These are phyloP conservation scores for Crotalus tigris DNA, from an alignment of 2,113 vertebrate genomes.

Conservation along the genomic window DNA sequence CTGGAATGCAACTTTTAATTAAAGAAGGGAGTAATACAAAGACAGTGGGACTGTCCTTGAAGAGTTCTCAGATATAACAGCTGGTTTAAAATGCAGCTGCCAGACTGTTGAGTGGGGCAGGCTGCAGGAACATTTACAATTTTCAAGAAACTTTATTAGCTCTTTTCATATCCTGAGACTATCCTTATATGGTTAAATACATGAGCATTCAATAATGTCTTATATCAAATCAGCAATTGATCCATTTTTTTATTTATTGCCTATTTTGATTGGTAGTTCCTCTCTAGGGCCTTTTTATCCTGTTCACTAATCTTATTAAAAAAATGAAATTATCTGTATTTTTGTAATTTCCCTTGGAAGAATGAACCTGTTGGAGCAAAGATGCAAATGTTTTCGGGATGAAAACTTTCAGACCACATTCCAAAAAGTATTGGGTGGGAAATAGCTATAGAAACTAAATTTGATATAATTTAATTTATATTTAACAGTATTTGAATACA, in stretches of 20 bases:
- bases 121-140: background rate
- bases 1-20: conserved; percentile 44
- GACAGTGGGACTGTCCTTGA: background rate
- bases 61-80: background rate
- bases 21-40: conserved; percentile 43
- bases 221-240: background rate
- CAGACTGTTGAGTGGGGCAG: background rate
- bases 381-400: background rate
- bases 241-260: background rate
- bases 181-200: background rate
- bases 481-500: background rate
- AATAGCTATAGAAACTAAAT: background rate
- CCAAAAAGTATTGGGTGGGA: background rate
- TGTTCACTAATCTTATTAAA: background rate
- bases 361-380: background rate
- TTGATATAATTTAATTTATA: background rate
- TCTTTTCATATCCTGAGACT: background rate
- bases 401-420: background rate
- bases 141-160: background rate
- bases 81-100: background rate
- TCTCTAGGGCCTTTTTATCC: background rate
- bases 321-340: background rate
- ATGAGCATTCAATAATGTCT: background rate
- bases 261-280: background rate
- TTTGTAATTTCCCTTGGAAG: background rate